A percentile compares a stretch with the other conserved stretches of the same genome.
Conservation (phyloP, 2,888 invertebrate genomes). For the Norana najaformis region DNA sequence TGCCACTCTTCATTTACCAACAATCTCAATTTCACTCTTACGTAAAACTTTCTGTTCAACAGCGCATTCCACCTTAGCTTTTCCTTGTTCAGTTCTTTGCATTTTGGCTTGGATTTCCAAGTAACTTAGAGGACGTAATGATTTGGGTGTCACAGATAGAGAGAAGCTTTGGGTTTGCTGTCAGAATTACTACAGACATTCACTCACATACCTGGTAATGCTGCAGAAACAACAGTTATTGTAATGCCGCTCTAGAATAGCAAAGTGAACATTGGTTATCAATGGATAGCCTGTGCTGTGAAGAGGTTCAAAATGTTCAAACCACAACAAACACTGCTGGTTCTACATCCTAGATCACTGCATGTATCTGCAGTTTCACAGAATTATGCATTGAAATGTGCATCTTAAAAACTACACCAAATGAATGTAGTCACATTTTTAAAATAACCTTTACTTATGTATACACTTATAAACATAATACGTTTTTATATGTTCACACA, state of each 20-base stretch:
- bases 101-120: neutral
- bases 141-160: neutral
- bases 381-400: neutral
- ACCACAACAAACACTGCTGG: neutral
- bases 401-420: neutral
- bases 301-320: neutral
- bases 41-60: neutral
- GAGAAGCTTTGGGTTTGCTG: neutral
- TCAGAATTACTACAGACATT: neutral
- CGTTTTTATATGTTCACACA: neutral
- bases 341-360: neutral
- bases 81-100: neutral
- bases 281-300: neutral
- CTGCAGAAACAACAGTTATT: neutral
- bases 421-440: neutral
- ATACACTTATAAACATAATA: too few species aligned
- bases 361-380: neutral
- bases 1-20: neutral
- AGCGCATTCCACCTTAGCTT: neutral
- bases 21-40: neutral
- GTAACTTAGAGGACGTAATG: neutral
- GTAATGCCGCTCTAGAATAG: neutral
- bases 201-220: neutral
- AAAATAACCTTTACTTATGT: too few species aligned
- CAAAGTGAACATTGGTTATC: neutral